These are phyloP conservation scores for Bimastos eiseni DNA, from an alignment of 2,888 invertebrate species.

Conservation along the genomic window DNA sequence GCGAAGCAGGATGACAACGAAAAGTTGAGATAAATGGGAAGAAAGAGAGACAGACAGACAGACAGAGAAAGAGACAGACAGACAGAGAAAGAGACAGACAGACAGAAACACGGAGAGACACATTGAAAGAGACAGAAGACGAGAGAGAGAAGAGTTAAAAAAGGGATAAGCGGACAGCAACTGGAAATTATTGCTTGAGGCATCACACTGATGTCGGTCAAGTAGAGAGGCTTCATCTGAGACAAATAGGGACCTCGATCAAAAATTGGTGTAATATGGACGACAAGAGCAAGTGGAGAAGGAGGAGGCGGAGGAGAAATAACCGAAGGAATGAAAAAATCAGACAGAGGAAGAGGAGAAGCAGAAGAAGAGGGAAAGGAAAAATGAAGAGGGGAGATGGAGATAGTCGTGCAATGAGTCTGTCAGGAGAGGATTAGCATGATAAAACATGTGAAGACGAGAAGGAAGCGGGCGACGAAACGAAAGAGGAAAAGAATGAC, in stretches of 20 bases:
- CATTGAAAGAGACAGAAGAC: neutral
- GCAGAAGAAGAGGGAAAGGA: neutral
- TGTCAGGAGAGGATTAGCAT: neutral
- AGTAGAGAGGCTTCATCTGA: neutral
- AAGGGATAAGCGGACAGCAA: neutral
- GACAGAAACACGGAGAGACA: neutral
- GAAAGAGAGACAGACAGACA: neutral
- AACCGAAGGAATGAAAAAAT: neutral
- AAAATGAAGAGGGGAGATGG: neutral
- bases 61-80: neutral
- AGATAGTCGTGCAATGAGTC: neutral
- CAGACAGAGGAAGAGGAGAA: neutral
- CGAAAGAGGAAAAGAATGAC: neutral
- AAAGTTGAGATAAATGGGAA: neutral
- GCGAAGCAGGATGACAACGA: too few relatives aligned
- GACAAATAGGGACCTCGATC: neutral
- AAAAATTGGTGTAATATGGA: conserved; percentile 2
- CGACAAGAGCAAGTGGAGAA: neutral
- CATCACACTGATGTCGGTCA: neutral
- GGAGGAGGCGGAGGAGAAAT: neutral
- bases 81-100: neutral
- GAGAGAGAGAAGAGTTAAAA: neutral
- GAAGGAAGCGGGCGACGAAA: neutral
- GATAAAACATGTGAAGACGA: neutral
- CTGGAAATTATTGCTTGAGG: neutral